These are phyloP conservation scores for Phocides pigmalion DNA, from an alignment of 1,140 invertebrate species.

Conservation along the genomic window DNA sequence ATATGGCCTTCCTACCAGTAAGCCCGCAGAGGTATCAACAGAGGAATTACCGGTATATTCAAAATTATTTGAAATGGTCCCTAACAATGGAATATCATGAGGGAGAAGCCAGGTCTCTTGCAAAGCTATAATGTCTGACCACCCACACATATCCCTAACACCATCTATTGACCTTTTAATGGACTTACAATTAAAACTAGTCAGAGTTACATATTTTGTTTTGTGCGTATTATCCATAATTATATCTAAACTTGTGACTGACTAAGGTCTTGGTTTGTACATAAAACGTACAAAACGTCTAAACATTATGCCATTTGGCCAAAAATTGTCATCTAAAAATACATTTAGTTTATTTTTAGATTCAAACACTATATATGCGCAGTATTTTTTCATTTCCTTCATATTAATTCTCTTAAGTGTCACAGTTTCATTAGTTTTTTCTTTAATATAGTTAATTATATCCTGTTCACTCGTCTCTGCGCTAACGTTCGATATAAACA, in stretches of 20 bases:
- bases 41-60: constrained; percentile 4
- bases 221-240: too few species aligned
- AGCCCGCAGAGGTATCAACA: constrained; percentile 7
- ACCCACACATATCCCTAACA: constrained; percentile 7
- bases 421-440: constrained; percentile 22
- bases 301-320: constrained; percentile 33
- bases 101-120: constrained; percentile 28
- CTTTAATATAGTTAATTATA: constrained; percentile 26
- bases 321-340: constrained; percentile 30
- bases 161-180: constrained; percentile 20
- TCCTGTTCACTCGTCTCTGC: constrained; percentile 25
- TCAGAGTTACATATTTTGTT: too few species aligned
- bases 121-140: constrained; percentile 3
- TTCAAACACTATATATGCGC: constrained; percentile 24
- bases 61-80: constrained; percentile 12
- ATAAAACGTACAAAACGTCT: constrained; percentile 27
- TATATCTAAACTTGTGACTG: too few species aligned
- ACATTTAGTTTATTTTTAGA: constrained; percentile 17
- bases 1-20: constrained; percentile 14
- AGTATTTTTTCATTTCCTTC: constrained; percentile 14
- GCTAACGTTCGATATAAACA: constrained; percentile 34
- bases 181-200: constrained; percentile 26
- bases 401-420: constrained; percentile 9
- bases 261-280: not conserved
- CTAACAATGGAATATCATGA: constrained; percentile 15